Percentiles rank a stretch among this genome's conserved stretches.
Conservation (phyloP, 2,888 invertebrate species). For the Baronia brevicornis region DNA sequence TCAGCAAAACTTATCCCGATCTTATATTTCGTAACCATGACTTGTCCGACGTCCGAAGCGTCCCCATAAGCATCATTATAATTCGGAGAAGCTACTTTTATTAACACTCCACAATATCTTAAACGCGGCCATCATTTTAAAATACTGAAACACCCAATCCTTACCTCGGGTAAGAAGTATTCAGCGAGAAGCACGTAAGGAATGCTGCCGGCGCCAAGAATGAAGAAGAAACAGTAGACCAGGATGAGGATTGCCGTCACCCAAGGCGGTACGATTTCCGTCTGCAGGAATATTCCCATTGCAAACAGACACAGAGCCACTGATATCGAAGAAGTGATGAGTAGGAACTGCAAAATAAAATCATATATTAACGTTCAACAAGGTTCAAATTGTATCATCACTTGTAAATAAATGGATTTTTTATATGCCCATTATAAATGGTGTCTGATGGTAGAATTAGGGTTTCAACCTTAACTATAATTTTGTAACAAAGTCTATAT, state of each 20-base stretch:
- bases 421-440: no score
- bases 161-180: slow-evolving; percentile 47
- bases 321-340: slow-evolving; percentile 44
- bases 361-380: background rate
- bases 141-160: no score
- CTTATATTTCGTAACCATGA: no score
- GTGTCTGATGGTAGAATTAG: no score
- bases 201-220: slow-evolving; percentile 56
- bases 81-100: no score
- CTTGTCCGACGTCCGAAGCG: background rate
- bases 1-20: no score
- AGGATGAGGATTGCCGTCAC: slow-evolving; percentile 52
- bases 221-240: slow-evolving; percentile 52
- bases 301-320: slow-evolving; percentile 37
- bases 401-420: no score
- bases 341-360: slow-evolving; percentile 38
- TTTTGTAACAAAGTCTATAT: no score
- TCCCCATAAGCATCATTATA: background rate
- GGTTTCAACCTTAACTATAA: no score
- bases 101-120: no score
- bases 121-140: no score
- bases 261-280: slow-evolving; percentile 42
- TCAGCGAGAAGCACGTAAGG: slow-evolving; percentile 49
- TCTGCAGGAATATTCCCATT: slow-evolving; percentile 48
- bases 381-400: background rate